Conservation (phyloP, 2,797 vertebrate genomes). For the Philypnodon macrostomus region DNA sequence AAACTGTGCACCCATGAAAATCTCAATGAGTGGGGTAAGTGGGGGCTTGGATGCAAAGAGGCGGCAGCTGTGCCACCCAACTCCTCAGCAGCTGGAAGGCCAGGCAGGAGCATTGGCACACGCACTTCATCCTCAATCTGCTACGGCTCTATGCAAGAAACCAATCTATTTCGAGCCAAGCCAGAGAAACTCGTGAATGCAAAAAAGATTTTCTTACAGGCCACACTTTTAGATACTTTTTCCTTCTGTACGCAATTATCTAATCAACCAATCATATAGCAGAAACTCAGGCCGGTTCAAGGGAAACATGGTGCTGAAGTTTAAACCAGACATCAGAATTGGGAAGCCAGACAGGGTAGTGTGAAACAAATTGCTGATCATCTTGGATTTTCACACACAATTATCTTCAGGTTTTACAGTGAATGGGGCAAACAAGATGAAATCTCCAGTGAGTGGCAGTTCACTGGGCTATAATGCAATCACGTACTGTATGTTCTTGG, state of each 20-base stretch:
- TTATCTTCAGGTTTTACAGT: too few relatives aligned
- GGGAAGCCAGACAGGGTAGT: background rate
- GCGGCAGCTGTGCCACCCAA: slow-evolving; percentile 62
- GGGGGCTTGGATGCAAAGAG: slow-evolving; percentile 37
- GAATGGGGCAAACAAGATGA: too few relatives aligned
- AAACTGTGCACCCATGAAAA: slow-evolving; percentile 66
- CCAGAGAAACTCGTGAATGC: slow-evolving; percentile 6
- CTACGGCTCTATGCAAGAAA: slow-evolving; percentile 14
- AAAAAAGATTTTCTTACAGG: slow-evolving; percentile 4
- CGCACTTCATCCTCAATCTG: slow-evolving; percentile 27
- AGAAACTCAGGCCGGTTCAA: background rate
- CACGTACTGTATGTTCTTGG: too few relatives aligned
- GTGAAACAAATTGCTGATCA: too few relatives aligned
- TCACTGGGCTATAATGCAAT: too few relatives aligned
- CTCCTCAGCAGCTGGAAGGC: slow-evolving; percentile 49
- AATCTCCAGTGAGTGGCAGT: too few relatives aligned
- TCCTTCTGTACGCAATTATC: slow-evolving; percentile 7
- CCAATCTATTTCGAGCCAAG: slow-evolving; percentile 5
- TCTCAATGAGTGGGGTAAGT: slow-evolving; percentile 46
- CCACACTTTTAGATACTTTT: slow-evolving; percentile 7
- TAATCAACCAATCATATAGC: background rate
- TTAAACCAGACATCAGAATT: background rate
- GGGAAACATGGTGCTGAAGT: background rate
- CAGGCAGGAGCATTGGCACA: slow-evolving; percentile 16
- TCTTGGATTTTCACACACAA: too few relatives aligned